Percentiles rank a stretch among this genome's conserved stretches.
These are phyloP conservation scores for Paradoxurus hermaphroditus DNA, from an alignment of 2,113 vertebrate species.

Conservation along the genomic window DNA sequence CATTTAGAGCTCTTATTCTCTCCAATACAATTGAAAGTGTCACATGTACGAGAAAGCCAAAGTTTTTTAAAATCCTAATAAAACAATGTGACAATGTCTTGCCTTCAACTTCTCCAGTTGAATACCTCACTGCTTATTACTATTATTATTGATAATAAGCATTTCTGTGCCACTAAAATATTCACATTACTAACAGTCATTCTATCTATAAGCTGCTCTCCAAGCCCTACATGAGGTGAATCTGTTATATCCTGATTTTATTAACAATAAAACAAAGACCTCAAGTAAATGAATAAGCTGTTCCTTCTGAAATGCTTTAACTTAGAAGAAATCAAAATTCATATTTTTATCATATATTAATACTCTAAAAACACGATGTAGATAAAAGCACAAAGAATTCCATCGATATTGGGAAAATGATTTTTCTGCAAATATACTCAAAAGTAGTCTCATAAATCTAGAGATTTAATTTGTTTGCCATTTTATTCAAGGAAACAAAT, in stretches of 20 bases:
- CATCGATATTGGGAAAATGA: background rate
- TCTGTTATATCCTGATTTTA: background rate
- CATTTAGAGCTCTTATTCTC: constrained; percentile 56
- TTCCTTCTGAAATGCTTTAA: background rate
- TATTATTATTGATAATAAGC: constrained; percentile 54
- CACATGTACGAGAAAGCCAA: constrained; percentile 33
- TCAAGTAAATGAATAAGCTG: background rate
- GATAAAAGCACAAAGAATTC: background rate
- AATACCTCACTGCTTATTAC: constrained; percentile 8
- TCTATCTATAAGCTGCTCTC: background rate
- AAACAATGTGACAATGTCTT: constrained; percentile 48
- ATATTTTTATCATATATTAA: background rate
- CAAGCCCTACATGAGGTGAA: background rate
- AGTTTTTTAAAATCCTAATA: background rate
- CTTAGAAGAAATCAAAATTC: background rate
- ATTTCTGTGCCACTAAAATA: background rate
- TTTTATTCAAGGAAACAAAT: constrained; percentile 28
- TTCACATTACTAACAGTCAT: background rate
- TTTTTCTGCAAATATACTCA: constrained; percentile 2
- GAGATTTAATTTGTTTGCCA: background rate
- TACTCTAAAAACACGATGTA: background rate
- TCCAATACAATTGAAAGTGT: constrained; percentile 48
- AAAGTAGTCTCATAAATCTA: background rate
- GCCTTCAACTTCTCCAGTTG: background rate
- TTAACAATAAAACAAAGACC: background rate